Evolutionary conservation across 2,888 invertebrate genomes (phyloP).

Genomic region (Nomada fucata): DNA sequence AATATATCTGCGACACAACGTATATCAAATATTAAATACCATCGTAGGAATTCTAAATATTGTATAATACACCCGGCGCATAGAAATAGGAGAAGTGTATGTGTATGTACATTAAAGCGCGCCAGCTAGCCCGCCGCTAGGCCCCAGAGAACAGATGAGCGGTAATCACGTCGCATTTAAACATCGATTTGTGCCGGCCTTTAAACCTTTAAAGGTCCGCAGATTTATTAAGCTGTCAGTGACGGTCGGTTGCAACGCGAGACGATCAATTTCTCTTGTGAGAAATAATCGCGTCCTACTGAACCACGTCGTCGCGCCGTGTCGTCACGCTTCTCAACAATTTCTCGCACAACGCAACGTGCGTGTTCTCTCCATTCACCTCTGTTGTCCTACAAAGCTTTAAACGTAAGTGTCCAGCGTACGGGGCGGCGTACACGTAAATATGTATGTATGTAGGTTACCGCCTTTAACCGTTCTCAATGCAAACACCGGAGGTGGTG

Average conservation of each 20-base stretch:
- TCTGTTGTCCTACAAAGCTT: constrained; percentile 18
- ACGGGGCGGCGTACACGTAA: background rate
- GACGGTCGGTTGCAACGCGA: background rate
- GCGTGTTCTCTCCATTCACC: constrained; percentile 42
- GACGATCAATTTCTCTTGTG: constrained; percentile 22
- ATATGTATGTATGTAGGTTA: constrained; percentile 25
- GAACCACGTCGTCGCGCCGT: background rate
- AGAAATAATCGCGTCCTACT: constrained; percentile 35
- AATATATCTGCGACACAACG: too few species aligned
- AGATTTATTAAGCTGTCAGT: constrained; percentile 12
- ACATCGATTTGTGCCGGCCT: constrained; percentile 34
- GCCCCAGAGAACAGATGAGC: constrained; percentile 6
- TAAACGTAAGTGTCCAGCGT: background rate
- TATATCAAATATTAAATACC: too few species aligned
- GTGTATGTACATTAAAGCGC: background rate
- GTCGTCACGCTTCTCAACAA: constrained; percentile 18
- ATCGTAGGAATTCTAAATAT: too few species aligned
- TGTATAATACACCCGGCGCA: too few species aligned
- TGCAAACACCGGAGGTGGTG: background rate
- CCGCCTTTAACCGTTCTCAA: constrained; percentile 36
- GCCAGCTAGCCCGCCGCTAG: background rate
- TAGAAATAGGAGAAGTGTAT: background rate
- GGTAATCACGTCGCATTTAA: constrained; percentile 41
- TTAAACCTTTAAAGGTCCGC: constrained; percentile 40
- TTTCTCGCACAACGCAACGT: constrained; percentile 3